These are phyloP conservation scores for Marcusenius ussheri DNA, from an alignment of 2,113 vertebrate species.

Conservation along the genomic window DNA sequence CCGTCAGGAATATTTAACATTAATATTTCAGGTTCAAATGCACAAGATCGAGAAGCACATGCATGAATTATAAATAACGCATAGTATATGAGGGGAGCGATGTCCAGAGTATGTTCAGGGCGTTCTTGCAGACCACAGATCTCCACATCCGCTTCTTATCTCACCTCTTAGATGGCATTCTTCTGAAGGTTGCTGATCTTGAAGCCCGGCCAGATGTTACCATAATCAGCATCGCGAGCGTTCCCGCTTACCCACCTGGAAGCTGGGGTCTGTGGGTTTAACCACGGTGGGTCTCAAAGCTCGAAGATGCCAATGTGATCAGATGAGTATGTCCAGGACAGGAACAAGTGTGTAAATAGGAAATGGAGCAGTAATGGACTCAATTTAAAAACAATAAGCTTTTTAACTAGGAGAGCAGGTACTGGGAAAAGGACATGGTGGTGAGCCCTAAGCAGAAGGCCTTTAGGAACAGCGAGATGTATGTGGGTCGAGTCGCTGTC, in stretches of 20 bases:
- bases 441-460: background rate
- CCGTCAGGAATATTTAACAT: background rate
- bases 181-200: background rate
- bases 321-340: background rate
- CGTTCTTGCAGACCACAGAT: background rate
- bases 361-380: background rate
- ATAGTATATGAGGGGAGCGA: background rate
- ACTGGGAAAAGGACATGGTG: background rate
- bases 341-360: background rate
- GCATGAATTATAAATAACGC: background rate
- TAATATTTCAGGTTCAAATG: background rate
- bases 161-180: background rate
- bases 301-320: background rate
- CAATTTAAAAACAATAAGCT: background rate
- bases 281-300: background rate
- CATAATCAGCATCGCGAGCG: background rate
- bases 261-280: background rate
- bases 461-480: background rate
- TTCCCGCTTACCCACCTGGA: background rate
- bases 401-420: background rate
- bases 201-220: background rate
- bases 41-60: background rate
- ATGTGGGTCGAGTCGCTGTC: background rate
- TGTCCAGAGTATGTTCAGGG: background rate
- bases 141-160: background rate